These are phyloP conservation scores for Anneissia japonica DNA, from an alignment of 35 echinoderm and acorn worm species.

Conservation along the genomic window DNA sequence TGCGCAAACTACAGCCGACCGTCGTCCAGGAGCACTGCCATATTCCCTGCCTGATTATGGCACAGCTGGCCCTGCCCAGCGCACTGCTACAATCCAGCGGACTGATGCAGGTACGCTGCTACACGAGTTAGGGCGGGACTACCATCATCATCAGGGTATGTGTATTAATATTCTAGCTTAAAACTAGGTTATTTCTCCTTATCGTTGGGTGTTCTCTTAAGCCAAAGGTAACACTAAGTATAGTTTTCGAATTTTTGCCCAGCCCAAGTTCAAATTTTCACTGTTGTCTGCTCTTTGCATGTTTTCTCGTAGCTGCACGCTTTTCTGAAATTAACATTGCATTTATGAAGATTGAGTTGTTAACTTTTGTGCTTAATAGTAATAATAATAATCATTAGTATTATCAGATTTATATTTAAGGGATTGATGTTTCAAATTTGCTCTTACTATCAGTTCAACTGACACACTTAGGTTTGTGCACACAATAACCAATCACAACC, in stretches of 20 bases:
- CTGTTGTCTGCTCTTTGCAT: background rate
- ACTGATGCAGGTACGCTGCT: conserved; percentile 38
- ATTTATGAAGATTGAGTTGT: background rate
- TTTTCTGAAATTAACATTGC: background rate
- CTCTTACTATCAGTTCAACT: no score
- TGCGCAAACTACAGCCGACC: conserved; percentile 26
- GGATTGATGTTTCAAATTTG: no score
- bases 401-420: no score
- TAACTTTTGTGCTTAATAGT: background rate
- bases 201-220: background rate
- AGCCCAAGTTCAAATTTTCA: no score
- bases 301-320: background rate
- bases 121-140: conserved; percentile 51
- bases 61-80: conserved; percentile 50
- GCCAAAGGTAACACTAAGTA: background rate
- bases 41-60: conserved; percentile 70
- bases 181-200: background rate
- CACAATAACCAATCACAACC: no score
- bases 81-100: conserved; percentile 26
- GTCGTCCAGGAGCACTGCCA: conserved; percentile 21
- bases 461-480: no score
- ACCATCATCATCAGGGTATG: conserved; percentile 27
- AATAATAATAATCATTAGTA: background rate
- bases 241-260: no score
- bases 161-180: background rate